Conservation (phyloP, 2,113 vertebrate genomes). For the Sceloporus tristichus region DNA sequence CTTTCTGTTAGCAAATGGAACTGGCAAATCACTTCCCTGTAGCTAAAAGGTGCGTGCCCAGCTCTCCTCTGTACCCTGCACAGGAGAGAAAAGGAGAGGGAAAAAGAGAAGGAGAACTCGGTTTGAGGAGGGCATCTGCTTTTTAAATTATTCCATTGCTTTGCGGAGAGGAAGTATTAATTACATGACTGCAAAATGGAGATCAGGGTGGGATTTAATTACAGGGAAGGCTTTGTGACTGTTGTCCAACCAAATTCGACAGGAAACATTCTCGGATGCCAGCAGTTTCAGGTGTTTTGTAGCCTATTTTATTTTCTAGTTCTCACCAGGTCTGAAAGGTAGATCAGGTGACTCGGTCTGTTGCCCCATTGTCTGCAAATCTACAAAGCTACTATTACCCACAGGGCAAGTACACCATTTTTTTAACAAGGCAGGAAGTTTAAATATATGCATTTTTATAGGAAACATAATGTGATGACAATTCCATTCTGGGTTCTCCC, state of each 20-base stretch:
- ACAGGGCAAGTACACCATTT: constrained; percentile 55
- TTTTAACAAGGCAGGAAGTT: constrained; percentile 46
- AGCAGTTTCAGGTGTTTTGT: constrained; percentile 82
- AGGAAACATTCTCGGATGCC: constrained; percentile 79
- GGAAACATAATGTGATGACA: constrained; percentile 45
- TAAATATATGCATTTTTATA: constrained; percentile 39
- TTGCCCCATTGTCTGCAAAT: constrained; percentile 80
- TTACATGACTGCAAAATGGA: constrained; percentile 82
- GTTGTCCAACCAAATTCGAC: constrained; percentile 83
- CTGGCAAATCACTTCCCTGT: constrained; percentile 74
- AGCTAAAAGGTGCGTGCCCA: constrained; percentile 75
- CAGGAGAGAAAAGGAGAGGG: neutral
- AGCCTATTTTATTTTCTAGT: constrained; percentile 77
- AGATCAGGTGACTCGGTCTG: constrained; percentile 81
- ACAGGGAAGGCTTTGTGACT: constrained; percentile 85
- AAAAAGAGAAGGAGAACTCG: constrained; percentile 10
- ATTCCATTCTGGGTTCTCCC: constrained; percentile 22
- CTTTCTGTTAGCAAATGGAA: constrained; percentile 80
- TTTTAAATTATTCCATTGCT: constrained; percentile 82
- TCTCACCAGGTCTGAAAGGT: constrained; percentile 74
- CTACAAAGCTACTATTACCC: constrained; percentile 74
- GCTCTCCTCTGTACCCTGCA: neutral
- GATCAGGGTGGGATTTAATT: constrained; percentile 84
- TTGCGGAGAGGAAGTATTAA: constrained; percentile 87
- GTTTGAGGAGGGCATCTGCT: constrained; percentile 72